Evolutionary conservation across 2,113 vertebrate species (phyloP).

Genomic region (Gnathonemus echidnorhynchus): DNA sequence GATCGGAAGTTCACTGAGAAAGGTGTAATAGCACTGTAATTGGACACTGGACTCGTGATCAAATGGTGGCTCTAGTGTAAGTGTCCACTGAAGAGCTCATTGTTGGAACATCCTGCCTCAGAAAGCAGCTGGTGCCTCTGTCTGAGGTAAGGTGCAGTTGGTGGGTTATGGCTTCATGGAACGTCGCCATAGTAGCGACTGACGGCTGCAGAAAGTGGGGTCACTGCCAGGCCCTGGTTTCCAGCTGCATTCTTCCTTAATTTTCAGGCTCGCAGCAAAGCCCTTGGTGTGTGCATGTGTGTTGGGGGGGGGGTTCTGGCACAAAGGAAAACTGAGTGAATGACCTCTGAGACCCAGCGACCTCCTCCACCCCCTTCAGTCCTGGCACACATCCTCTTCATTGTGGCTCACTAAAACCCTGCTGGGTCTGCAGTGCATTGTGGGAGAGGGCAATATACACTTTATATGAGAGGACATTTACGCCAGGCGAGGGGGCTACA

Average conservation of each 20-base stretch:
- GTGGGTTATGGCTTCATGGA: not conserved
- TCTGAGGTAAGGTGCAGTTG: not conserved
- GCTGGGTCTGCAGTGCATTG: not conserved
- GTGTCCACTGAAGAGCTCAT: not conserved
- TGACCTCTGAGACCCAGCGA: not conserved
- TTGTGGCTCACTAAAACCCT: not conserved
- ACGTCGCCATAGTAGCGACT: not conserved
- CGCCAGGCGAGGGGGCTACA: not conserved
- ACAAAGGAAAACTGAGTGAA: slow-evolving; percentile 1
- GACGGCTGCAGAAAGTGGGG: not conserved
- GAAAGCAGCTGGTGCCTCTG: not conserved
- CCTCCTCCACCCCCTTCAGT: not conserved
- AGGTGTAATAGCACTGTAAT: not conserved
- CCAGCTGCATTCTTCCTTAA: not conserved
- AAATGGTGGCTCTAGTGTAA: not conserved
- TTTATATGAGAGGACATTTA: not conserved
- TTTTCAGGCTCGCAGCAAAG: not conserved
- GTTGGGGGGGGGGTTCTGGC: not conserved
- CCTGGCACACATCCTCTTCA: not conserved
- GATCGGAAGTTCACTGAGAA: not conserved
- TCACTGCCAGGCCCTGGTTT: not conserved
- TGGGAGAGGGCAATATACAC: not conserved
- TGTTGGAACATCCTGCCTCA: not conserved
- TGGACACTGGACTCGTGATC: not conserved
- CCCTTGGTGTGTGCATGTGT: not conserved